Base-by-base conservation (phyloP, 1,140 invertebrate genomes). In the Apis florea region DNA sequence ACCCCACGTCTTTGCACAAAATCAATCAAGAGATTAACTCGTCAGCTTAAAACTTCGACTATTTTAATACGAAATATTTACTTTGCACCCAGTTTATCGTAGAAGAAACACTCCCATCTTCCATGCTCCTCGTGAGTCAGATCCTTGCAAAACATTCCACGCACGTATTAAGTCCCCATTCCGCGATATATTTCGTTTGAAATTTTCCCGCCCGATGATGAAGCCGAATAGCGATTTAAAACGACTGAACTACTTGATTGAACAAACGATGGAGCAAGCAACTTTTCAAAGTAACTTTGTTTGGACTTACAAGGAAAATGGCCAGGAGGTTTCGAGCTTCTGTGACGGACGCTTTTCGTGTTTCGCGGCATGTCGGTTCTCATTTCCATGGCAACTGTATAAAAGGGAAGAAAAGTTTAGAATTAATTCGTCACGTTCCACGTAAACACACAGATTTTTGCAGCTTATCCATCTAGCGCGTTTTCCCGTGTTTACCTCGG, bases 311-410 rank as follows among this genome's bases (percentile, higher is more conserved):
- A 93, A 88, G 73, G 92, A 94, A 89, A 93, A 94, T 81, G 93
- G 93, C 93, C 93, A 94, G 89, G 93, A 93, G 83, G 93, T 89
- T 90, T 93, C 93, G 85, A 93, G 92, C 90, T 94, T 93, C 90
- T 93, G 93, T 81, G 92, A 93, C 87, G 92, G 90, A 84, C 91
- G 90, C 88, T 93, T 93, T 88, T 93, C 93, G 90, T 93, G 92
- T 88, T 93, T 94, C 84, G 90, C 89, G 85, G 91, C 90, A 91
- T 93, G 91, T 87, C 90, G 91, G 87, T 92, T 90, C 89, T 93
- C 93, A 89, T 90, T 92, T 92, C 93, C 93, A 89, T 94, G 93
- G 88, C 93, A 93, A 91, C 93, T 94, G 89, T 26, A 88, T 81
- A 71, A 59, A 86, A 79, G 26, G 49, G 56, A 74, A 63, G 54